Percentiles rank a stretch among this genome's conserved stretches.
These are phyloP conservation scores for Agapornis canus DNA, from an alignment of 2,797 vertebrate species.

Conservation along the genomic window DNA sequence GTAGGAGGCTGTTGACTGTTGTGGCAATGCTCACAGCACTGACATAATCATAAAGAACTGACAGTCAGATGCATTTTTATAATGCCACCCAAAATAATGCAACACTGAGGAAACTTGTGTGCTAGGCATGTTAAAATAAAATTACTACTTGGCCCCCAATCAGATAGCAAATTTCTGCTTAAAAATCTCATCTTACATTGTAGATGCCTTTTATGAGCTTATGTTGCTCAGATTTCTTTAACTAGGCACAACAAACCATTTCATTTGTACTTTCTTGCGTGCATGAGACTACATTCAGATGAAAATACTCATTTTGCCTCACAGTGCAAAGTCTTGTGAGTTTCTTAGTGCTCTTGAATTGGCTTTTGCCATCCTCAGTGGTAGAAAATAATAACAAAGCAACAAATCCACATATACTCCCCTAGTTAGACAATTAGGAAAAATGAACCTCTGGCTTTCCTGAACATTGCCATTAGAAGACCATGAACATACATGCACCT, in stretches of 20 bases:
- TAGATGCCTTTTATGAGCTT: background rate
- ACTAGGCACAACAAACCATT: constrained; percentile 9
- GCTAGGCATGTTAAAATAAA: background rate
- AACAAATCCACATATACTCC: background rate
- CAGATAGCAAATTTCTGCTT: background rate
- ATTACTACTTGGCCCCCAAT: background rate
- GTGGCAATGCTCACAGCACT: background rate
- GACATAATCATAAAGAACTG: background rate
- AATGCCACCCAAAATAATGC: constrained; percentile 24
- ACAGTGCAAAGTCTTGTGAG: background rate
- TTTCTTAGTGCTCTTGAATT: background rate
- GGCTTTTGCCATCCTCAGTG: constrained; percentile 10
- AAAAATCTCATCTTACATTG: background rate
- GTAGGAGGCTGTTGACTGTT: background rate
- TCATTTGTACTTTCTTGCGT: background rate
- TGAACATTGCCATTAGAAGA: constrained; percentile 37
- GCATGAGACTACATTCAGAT: background rate
- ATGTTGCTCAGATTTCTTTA: background rate
- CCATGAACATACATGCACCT: background rate
- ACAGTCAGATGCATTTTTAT: background rate
- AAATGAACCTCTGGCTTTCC: constrained; percentile 51
- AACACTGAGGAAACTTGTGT: background rate
- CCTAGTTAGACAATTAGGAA: background rate
- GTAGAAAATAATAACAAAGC: background rate
- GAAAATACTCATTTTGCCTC: background rate